These are phyloP conservation scores for Nesogale talazaci DNA, from an alignment of 2,113 vertebrate genomes.

Conservation along the genomic window DNA sequence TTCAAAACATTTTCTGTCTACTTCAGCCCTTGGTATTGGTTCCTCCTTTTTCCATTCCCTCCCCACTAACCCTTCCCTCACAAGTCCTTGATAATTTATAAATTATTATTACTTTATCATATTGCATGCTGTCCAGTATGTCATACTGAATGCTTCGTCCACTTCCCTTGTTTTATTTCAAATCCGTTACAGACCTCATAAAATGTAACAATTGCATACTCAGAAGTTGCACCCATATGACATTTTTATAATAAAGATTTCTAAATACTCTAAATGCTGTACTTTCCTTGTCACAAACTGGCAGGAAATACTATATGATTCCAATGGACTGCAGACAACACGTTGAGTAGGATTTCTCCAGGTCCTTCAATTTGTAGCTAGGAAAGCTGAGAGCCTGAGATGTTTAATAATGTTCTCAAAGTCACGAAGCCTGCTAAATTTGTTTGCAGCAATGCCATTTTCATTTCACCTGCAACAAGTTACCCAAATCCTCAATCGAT, in stretches of 20 bases:
- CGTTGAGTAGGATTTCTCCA: background rate
- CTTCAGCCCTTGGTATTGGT: no score
- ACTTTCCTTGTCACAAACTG: background rate
- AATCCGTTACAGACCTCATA: background rate
- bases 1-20: no score
- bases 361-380: background rate
- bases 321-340: background rate
- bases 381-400: background rate
- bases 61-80: no score
- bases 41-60: no score
- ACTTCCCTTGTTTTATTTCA: no score
- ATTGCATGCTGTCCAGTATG: no score
- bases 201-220: background rate
- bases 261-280: background rate
- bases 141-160: no score
- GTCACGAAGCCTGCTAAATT: background rate
- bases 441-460: background rate
- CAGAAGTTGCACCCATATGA: background rate
- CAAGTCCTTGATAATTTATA: no score
- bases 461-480: conserved; percentile 18
- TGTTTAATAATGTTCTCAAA: background rate
- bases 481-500: conserved; percentile 6
- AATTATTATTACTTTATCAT: no score
- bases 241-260: background rate
- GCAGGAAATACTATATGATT: background rate